phyloP scores from a whole-genome alignment of 2,888 invertebrate species.

The Incurvaria masculella region DNA sequence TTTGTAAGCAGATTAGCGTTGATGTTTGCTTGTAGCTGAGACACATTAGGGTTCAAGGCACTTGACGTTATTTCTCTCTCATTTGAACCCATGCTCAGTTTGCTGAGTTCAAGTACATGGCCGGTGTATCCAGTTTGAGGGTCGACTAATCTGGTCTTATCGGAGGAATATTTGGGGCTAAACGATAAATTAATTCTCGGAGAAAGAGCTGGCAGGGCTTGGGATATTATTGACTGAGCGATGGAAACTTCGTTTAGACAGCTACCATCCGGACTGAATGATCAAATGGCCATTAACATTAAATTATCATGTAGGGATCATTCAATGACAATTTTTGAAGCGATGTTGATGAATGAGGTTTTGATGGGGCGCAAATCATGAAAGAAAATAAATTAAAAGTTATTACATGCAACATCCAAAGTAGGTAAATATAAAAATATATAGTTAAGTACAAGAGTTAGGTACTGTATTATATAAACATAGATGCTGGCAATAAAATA shows the following conservation, averaged over 20 bases:
- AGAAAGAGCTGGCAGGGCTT: conserved; percentile 50
- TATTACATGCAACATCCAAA: conserved; percentile 24
- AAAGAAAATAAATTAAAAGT: conserved; percentile 18
- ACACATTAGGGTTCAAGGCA: conserved; percentile 29
- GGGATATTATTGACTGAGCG: conserved; percentile 54
- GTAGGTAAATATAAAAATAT: conserved; percentile 10
- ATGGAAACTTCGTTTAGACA: conserved; percentile 52
- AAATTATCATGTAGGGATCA: not conserved
- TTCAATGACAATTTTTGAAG: not conserved
- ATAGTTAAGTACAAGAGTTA: not conserved
- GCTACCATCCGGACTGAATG: conserved; percentile 50
- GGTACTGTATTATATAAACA: conserved; percentile 10
- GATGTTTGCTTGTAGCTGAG: conserved; percentile 31
- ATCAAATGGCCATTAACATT: conserved; percentile 15
- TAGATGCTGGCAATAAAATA: conserved; percentile 11
- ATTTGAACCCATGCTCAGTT: conserved; percentile 23
- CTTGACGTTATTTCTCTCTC: conserved; percentile 10
- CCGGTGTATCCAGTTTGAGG: conserved; percentile 24
- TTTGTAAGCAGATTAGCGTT: conserved; percentile 19
- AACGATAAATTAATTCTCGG: conserved; percentile 44
- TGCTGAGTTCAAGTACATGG: conserved; percentile 33
- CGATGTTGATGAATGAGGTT: not conserved
- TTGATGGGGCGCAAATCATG: conserved; percentile 18
- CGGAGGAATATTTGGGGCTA: conserved; percentile 40
- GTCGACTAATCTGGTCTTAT: conserved; percentile 46